Evolutionary conservation across 2,888 invertebrate species (phyloP), one percentile per base, ranked within the genome.

Genomic region (Plebejus anna): DNA sequence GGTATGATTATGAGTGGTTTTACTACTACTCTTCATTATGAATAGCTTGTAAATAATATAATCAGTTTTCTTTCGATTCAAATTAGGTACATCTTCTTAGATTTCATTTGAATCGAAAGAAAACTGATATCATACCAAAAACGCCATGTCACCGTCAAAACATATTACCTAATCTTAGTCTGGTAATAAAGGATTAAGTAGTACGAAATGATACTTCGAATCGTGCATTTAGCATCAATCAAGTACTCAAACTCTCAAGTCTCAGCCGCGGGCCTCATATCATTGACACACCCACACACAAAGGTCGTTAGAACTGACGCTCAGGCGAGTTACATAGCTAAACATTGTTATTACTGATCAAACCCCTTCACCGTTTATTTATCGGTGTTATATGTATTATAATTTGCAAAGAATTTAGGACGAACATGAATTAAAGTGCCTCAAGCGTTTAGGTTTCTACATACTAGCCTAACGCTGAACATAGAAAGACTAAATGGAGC

Each of bases 331-430:
- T 5, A 66, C 66, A 9, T 28, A 4, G 16, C 66, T 66, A 32
- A 66, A 66, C 66, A 66, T 66, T 36, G 66, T 66, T 66, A 66
- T 66, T 66, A 66, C 13, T 32, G 66, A 66, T 66, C 28, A 61
- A 28, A 36, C 32, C 66, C 66, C 66, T 66, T 66, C 66, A 66
- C 66, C 66, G 32, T 66, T 66, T 66, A 66, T 66, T 66, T 66
- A 36, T 61, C 61, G 28, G 9, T 28, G 32, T 66, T 16, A 3
- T 66, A 16, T 16, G 32, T 66, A 66, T 66, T 36, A 66, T 66
- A 66, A 66, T 66, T 36, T 66, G 32, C 66, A 32, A 32, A 32
- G 32, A 66, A 66, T 66, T 32, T 66, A 66, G 66, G 32, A 32
- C 32, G 66, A 32, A 36, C 32, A 66, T 32, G 32, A 66, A 36